A percentile compares a stretch with the other conserved stretches of the same genome.
Evolutionary conservation across 2,888 invertebrate genomes (phyloP).

Genomic region (Stenichneumon culpator): DNA sequence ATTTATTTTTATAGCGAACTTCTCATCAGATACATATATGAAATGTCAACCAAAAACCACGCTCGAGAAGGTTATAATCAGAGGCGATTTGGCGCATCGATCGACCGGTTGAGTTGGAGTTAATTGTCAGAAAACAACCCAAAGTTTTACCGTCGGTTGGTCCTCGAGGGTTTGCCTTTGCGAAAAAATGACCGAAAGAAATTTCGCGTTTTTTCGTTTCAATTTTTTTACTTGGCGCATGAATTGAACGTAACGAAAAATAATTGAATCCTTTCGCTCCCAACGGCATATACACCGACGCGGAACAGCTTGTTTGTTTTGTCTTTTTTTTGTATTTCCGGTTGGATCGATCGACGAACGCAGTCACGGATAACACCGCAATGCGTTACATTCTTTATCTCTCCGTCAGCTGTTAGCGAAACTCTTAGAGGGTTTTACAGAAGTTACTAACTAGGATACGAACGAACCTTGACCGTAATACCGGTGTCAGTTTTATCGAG

Average conservation of each 20-base stretch:
- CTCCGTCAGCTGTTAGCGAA: conserved; percentile 38
- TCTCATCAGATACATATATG: too few relatives aligned
- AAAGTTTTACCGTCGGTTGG: too few relatives aligned
- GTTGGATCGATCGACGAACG: conserved; percentile 53
- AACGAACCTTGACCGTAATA: conserved; percentile 77
- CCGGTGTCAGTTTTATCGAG: conserved; percentile 58
- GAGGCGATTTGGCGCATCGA: too few relatives aligned
- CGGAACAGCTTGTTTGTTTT: background rate
- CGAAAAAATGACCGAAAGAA: background rate
- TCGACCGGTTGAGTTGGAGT: too few relatives aligned
- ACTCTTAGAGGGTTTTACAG: conserved; percentile 67
- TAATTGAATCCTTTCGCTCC: background rate
- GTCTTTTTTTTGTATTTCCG: conserved; percentile 21
- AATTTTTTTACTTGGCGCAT: background rate
- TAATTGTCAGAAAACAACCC: too few relatives aligned
- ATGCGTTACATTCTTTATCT: conserved; percentile 70
- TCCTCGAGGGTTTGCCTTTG: too few relatives aligned
- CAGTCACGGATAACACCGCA: conserved; percentile 54
- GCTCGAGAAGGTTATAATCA: too few relatives aligned
- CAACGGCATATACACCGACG: background rate
- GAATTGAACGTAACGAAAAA: background rate
- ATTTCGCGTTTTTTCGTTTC: background rate
- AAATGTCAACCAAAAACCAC: too few relatives aligned
- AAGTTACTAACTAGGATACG: conserved; percentile 73
- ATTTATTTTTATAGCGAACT: too few relatives aligned